These are phyloP conservation scores for Sapayoa aenigma DNA, from an alignment of 2,113 vertebrate species.

Conservation along the genomic window DNA sequence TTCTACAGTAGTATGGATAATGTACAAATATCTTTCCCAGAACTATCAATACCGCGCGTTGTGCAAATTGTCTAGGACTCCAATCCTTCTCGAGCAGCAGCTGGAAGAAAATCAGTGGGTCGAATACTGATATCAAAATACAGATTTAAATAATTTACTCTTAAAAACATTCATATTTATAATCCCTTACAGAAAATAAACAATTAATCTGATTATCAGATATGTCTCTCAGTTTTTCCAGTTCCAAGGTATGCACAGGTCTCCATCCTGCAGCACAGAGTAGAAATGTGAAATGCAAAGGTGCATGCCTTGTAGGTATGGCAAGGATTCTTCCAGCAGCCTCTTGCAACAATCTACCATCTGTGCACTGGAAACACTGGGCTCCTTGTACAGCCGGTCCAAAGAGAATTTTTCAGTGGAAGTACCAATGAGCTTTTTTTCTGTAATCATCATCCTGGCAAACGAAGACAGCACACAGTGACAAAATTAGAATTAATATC, in stretches of 20 bases:
- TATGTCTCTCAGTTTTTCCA: conserved; percentile 81
- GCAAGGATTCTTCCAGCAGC: conserved; percentile 78
- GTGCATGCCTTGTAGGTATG: conserved; percentile 82
- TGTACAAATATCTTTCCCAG: neutral
- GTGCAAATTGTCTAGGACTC: conserved; percentile 8
- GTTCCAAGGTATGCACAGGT: conserved; percentile 95
- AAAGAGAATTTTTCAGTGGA: conserved; percentile 81
- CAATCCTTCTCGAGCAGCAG: conserved; percentile 38
- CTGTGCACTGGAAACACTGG: conserved; percentile 85
- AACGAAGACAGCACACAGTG: neutral
- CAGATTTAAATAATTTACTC: conserved; percentile 65
- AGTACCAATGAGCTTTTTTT: conserved; percentile 72
- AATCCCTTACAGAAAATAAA: conserved; percentile 53
- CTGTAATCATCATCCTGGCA: conserved; percentile 82
- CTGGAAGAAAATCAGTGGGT: neutral
- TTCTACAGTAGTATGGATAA: neutral
- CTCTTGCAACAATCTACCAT: conserved; percentile 88
- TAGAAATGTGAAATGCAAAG: conserved; percentile 90
- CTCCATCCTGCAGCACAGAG: conserved; percentile 93
- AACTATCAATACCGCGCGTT: neutral
- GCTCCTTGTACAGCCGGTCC: conserved; percentile 86
- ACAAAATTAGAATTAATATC: neutral
- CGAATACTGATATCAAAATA: conserved; percentile 53
- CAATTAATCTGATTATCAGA: conserved; percentile 34
- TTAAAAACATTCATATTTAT: conserved; percentile 38